Evolutionary conservation across 2,888 invertebrate species (phyloP).

Genomic region (Nomada ruficornis): DNA sequence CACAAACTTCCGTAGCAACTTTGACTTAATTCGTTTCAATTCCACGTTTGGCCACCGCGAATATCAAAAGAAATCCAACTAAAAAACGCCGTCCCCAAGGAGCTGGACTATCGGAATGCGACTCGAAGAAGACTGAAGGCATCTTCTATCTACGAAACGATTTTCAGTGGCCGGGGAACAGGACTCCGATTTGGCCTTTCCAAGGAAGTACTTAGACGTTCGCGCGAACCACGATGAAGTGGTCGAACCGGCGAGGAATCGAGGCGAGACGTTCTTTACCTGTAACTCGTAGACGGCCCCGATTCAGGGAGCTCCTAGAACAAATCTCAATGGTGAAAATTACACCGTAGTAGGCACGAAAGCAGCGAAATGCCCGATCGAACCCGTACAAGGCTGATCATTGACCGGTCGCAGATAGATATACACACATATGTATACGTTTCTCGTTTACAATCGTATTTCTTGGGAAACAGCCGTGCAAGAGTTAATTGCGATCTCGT

Average conservation of each 20-base stretch:
- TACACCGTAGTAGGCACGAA: conserved; percentile 39
- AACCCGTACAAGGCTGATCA: conserved; percentile 58
- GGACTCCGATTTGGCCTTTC: conserved; percentile 24
- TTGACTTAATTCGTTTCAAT: too few relatives aligned
- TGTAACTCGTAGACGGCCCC: conserved; percentile 1
- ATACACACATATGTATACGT: conserved; percentile 1
- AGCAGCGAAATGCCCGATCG: conserved; percentile 56
- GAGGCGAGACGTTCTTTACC: conserved; percentile 13
- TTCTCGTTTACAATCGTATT: neutral
- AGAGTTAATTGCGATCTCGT: too few relatives aligned
- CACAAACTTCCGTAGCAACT: too few relatives aligned
- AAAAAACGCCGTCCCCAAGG: neutral
- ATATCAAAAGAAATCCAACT: neutral
- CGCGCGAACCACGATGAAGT: conserved; percentile 36
- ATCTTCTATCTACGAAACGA: neutral
- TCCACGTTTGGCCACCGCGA: too few relatives aligned
- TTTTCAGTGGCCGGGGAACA: conserved; percentile 2
- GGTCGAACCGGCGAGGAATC: conserved; percentile 21
- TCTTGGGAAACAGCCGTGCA: neutral
- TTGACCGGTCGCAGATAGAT: conserved; percentile 5
- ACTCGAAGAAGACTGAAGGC: neutral
- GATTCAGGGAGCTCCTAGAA: conserved; percentile 31
- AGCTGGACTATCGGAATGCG: neutral
- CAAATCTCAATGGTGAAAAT: conserved; percentile 51
- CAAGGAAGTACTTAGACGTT: conserved; percentile 44